Evolutionary conservation across 2,797 vertebrate species (phyloP).

Genomic region (Geotria australis): DNA sequence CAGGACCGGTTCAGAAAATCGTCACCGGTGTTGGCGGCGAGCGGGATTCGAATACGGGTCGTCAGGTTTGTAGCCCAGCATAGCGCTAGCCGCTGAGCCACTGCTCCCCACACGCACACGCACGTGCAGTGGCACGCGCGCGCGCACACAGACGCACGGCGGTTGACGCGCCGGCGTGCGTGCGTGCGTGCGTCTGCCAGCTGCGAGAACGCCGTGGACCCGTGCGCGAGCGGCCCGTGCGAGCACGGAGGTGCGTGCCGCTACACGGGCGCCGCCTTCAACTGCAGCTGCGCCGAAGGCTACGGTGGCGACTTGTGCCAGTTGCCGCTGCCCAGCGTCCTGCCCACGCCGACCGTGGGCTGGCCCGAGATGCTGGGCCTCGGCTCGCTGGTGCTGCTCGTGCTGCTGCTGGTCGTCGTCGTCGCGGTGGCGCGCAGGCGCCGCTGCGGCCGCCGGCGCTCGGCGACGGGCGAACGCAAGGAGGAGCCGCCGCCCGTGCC

Average conservation of each 20-base stretch:
- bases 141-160: too few relatives aligned
- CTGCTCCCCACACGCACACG: too few relatives aligned
- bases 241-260: conserved; percentile 51
- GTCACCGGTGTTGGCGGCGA: too few relatives aligned
- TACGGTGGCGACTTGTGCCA: conserved; percentile 10
- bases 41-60: too few relatives aligned
- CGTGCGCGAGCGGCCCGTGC: conserved; percentile 73
- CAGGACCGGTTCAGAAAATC: too few relatives aligned
- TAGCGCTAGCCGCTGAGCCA: too few relatives aligned
- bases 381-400: background rate
- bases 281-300: conserved; percentile 62
- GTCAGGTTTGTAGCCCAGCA: too few relatives aligned
- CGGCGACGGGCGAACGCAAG: background rate
- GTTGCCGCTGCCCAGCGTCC: background rate
- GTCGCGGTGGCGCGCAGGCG: background rate
- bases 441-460: background rate
- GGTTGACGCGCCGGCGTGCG: background rate
- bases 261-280: conserved; percentile 52
- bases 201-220: conserved; percentile 68
- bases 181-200: background rate
- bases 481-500: conserved; percentile 38
- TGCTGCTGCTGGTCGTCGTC: background rate
- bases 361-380: background rate
- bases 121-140: too few relatives aligned
- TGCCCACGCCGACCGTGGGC: background rate